These are phyloP conservation scores for Hiodon tergisus DNA, from an alignment of 2,113 vertebrate genomes.

Conservation along the genomic window DNA sequence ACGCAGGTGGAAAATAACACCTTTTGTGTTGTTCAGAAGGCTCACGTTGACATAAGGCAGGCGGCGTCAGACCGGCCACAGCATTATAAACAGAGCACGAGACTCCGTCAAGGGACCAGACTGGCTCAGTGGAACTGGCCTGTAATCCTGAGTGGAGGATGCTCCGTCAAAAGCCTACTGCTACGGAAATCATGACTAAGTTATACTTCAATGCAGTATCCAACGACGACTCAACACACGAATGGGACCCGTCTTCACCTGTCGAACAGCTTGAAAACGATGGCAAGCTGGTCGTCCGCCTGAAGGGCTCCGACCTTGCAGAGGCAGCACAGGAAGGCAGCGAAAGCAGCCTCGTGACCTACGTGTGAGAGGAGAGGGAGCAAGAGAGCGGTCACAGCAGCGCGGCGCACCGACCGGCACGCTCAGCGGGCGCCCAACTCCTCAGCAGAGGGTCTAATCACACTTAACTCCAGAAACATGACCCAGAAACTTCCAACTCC, in stretches of 20 bases:
- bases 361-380: constrained; percentile 24
- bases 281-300: constrained; percentile 85
- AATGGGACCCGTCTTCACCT: constrained; percentile 60
- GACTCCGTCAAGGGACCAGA: too few relatives aligned
- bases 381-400: background rate
- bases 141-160: too few relatives aligned
- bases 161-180: too few relatives aligned
- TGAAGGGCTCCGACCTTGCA: constrained; percentile 86
- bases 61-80: too few relatives aligned
- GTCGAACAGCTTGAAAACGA: constrained; percentile 87
- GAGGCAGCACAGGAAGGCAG: constrained; percentile 91
- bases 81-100: too few relatives aligned
- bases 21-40: too few relatives aligned
- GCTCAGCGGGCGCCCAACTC: background rate
- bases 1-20: too few relatives aligned
- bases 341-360: constrained; percentile 96
- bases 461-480: background rate
- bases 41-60: too few relatives aligned
- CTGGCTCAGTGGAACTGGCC: too few relatives aligned
- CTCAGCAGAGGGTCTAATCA: background rate
- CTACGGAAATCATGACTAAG: too few relatives aligned
- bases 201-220: too few relatives aligned
- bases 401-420: background rate
- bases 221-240: too few relatives aligned
- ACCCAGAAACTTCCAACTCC: background rate